phyloP scores from a whole-genome alignment of 2,888 invertebrate species.

The Ametastegia equiseti region DNA sequence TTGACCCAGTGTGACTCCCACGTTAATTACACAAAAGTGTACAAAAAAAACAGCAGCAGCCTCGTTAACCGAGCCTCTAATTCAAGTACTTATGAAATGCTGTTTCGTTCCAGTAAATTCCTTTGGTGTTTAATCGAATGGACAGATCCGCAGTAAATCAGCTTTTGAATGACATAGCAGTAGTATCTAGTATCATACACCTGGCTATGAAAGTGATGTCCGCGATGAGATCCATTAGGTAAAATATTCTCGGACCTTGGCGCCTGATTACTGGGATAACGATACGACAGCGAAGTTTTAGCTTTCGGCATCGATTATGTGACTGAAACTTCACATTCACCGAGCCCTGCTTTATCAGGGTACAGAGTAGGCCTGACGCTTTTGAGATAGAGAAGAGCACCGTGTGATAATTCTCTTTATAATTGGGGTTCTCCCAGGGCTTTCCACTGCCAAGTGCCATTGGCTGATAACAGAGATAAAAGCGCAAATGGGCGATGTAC shows the following conservation, averaged over 20 bases:
- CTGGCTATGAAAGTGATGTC: background rate
- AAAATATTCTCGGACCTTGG: background rate
- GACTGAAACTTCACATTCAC: background rate
- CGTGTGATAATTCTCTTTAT: slow-evolving; percentile 12
- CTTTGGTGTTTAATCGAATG: too few species aligned
- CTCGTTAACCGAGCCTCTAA: too few species aligned
- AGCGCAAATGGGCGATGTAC: background rate
- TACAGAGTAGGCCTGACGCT: background rate
- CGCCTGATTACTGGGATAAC: background rate
- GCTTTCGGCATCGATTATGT: background rate
- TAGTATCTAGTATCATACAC: too few species aligned
- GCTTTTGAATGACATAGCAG: background rate
- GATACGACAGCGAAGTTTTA: background rate
- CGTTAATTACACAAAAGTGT: too few species aligned
- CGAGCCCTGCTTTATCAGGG: background rate
- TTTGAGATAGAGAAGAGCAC: background rate
- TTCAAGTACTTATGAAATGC: too few species aligned
- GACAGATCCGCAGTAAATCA: background rate
- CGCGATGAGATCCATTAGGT: background rate
- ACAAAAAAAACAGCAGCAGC: too few species aligned
- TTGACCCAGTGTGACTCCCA: too few species aligned
- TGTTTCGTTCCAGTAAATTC: too few species aligned
- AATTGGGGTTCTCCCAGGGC: slow-evolving; percentile 23
- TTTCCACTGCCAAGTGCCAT: slow-evolving; percentile 5
- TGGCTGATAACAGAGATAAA: slow-evolving; percentile 15